These are phyloP conservation scores for Centrocercus urophasianus DNA, from an alignment of 2,113 vertebrate genomes.

Conservation along the genomic window DNA sequence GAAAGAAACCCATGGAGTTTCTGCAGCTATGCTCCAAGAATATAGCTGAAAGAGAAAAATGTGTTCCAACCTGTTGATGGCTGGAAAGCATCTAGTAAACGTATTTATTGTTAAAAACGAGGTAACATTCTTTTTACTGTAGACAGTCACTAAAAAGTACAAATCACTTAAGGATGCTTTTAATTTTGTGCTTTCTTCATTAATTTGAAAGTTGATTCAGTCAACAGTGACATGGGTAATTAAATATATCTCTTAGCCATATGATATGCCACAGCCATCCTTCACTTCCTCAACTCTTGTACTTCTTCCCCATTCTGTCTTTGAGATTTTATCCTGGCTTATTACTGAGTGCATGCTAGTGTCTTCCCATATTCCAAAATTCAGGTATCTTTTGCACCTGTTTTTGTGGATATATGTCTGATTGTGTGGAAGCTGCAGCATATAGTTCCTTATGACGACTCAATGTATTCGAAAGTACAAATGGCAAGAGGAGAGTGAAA, in stretches of 20 bases:
- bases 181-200: background rate
- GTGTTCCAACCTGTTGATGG: background rate
- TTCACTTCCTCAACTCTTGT: background rate
- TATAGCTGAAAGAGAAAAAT: background rate
- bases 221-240: background rate
- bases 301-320: background rate
- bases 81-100: background rate
- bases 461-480: conserved; percentile 8
- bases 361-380: background rate
- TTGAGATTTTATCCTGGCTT: background rate
- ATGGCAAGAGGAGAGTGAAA: conserved; percentile 30
- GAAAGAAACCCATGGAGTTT: background rate
- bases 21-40: background rate
- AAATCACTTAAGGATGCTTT: background rate
- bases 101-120: background rate
- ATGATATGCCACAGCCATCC: background rate
- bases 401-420: background rate
- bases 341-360: background rate
- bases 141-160: background rate
- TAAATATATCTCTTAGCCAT: background rate
- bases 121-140: background rate
- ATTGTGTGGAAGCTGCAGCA: background rate
- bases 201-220: background rate
- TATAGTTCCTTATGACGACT: background rate
- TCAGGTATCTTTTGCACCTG: background rate